These are phyloP conservation scores for Ptychoptera contaminata DNA, from an alignment of 2,888 invertebrate genomes.

Conservation along the genomic window DNA sequence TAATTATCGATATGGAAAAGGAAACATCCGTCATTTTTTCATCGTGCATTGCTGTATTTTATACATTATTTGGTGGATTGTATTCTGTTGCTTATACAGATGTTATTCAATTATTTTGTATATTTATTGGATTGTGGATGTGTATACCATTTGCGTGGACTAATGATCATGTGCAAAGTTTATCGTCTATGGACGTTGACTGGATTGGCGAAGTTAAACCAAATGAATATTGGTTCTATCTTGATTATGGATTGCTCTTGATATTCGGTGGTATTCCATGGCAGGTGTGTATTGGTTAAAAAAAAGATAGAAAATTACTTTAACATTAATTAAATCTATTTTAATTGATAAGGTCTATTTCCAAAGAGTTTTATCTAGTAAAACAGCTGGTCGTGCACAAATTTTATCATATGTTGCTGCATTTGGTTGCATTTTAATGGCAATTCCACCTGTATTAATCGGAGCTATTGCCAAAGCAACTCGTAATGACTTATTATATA, in stretches of 20 bases:
- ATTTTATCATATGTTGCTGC: constrained; percentile 92
- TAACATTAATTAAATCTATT: too few relatives aligned
- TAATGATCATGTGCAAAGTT: constrained; percentile 68
- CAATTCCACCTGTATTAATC: constrained; percentile 90
- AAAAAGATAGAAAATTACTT: background rate
- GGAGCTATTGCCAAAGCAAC: constrained; percentile 95
- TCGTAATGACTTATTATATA: constrained; percentile 38
- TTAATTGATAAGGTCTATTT: constrained; percentile 65
- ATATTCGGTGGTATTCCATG: constrained; percentile 95
- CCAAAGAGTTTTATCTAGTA: constrained; percentile 92
- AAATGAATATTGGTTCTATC: constrained; percentile 61
- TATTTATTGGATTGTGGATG: constrained; percentile 96
- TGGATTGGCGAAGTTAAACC: constrained; percentile 74
- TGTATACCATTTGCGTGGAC: constrained; percentile 93
- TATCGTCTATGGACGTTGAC: constrained; percentile 68
- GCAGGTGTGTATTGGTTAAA: constrained; percentile 53
- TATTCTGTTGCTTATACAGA: constrained; percentile 98
- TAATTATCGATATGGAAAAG: constrained; percentile 93
- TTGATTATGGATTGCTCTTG: constrained; percentile 77
- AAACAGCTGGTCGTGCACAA: constrained; percentile 86
- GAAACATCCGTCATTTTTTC: constrained; percentile 85
- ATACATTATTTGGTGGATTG: constrained; percentile 93
- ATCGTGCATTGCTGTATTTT: constrained; percentile 90
- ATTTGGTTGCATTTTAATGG: constrained; percentile 90
- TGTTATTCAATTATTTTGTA: constrained; percentile 94